Evolutionary conservation across 2,888 invertebrate genomes (phyloP), one percentile per base, ranked within the genome.

Genomic region (Drosophila paramelanica): DNA sequence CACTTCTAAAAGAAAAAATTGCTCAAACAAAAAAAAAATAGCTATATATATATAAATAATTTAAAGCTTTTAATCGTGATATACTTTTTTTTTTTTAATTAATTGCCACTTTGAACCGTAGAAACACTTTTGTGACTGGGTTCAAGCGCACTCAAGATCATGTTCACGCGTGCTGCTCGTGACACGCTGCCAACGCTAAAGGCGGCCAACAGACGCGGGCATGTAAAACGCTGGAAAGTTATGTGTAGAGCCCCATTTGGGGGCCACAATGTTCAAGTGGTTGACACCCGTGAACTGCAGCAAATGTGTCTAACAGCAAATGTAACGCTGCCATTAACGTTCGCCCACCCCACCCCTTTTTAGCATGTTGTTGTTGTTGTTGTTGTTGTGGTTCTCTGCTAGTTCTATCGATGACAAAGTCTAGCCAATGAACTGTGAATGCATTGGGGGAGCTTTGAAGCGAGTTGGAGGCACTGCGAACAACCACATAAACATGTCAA

Each of bases 371-470:
- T 3, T 42, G 25, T 46, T 14, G 23, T 23, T 23, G 23, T 3
- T 23, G 23, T 23, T 23, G 23, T 23, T 23, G 23, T 23, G 3
- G 23, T 23, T 23, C 23, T 23, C 27, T 33, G 17, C 41, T 38
- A 33, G 51, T 39, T 69, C 50, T 51, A 36, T 52, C 49, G 59
- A 64, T 68, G 73, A 65, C 75, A 74, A 67, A 51, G 83, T 73
- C 80, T 67, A 78, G 81, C 61, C 74, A 71, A 84, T 80, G 80
- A 81, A 78, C 81, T 81, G 58, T 67, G 67, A 66, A 61, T 66
- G 64, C 52, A 73, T 75, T 52, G 45, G 70, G 38, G 13, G 38
- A 33, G 43, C 45, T 52, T 52, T 45, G 38, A 3, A 42, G 38
- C 45, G 52, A 60, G 52, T 52, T 67, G 43, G 43, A 31, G 33